Evolutionary conservation across 1,140 invertebrate genomes (phyloP).

Genomic region (Rhynchophorus ferrugineus): DNA sequence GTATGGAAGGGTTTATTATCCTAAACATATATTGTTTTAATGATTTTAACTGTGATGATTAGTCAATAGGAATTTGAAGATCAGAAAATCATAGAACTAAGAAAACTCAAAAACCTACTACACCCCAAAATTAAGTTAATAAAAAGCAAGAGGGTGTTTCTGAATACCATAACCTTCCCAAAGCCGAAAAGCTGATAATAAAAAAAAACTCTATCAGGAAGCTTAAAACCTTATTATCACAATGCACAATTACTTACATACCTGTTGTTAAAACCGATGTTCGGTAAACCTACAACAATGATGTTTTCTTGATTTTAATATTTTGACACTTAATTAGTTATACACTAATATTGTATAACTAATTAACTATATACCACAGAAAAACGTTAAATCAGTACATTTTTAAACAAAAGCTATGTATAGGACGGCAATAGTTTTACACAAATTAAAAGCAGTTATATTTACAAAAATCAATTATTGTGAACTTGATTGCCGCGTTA

Average conservation of each 20-base stretch:
- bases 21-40: too few species aligned
- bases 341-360: too few species aligned
- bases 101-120: conserved; percentile 10
- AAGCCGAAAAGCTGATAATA: conserved; percentile 9
- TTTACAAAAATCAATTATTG: too few species aligned
- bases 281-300: too few species aligned
- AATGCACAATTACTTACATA: not conserved
- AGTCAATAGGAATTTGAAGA: not conserved
- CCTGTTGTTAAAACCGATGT: not conserved
- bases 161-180: conserved; percentile 14
- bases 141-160: conserved; percentile 1
- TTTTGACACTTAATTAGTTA: too few species aligned
- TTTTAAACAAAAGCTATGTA: too few species aligned
- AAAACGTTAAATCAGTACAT: too few species aligned
- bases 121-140: not conserved
- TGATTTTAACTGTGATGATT: not conserved
- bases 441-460: too few species aligned
- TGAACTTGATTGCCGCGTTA: too few species aligned
- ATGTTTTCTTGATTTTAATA: too few species aligned
- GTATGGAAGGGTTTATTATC: conserved; percentile 1
- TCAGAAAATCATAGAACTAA: not conserved
- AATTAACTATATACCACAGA: too few species aligned
- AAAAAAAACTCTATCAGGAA: not conserved
- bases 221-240: not conserved
- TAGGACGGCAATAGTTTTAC: too few species aligned